Evolutionary conservation across 2,113 vertebrate genomes (phyloP).

Genomic region (Turdus rufiventris): DNA sequence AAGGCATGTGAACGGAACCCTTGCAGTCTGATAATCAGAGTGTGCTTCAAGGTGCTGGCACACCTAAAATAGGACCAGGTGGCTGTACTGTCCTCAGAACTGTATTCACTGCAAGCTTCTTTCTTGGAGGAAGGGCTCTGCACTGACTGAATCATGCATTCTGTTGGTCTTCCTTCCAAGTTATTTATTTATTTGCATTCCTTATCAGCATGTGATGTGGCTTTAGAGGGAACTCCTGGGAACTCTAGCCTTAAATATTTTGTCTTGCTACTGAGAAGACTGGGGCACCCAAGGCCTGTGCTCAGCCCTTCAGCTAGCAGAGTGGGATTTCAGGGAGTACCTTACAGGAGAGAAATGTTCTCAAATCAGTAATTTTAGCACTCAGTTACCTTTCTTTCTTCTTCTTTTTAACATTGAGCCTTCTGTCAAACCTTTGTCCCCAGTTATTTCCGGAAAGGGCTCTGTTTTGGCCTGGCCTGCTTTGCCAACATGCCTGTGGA

Average conservation of each 20-base stretch:
- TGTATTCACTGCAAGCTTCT: not conserved
- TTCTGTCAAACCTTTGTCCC: not conserved
- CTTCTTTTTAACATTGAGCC: not conserved
- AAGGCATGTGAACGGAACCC: not conserved
- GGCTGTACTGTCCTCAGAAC: not conserved
- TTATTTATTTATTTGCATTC: not conserved
- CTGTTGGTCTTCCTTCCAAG: not conserved
- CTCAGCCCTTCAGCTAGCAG: not conserved
- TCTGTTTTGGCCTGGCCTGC: conserved; percentile 94
- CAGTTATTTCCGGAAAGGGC: conserved; percentile 96
- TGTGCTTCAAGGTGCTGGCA: not conserved
- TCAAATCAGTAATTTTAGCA: not conserved
- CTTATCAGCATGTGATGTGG: accelerated
- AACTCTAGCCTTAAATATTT: not conserved
- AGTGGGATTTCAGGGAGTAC: not conserved
- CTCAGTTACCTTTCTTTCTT: not conserved
- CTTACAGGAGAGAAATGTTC: not conserved
- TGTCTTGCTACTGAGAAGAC: not conserved
- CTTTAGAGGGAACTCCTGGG: not conserved
- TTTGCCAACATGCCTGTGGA: conserved; percentile 99
- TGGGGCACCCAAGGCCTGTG: not conserved
- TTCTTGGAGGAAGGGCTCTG: not conserved
- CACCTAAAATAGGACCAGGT: not conserved
- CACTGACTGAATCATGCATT: not conserved
- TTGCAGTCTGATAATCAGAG: not conserved